Evolutionary conservation across 2,888 invertebrate genomes (phyloP), one percentile per base, ranked within the genome.

Genomic region (Zhuqinia jingwanae): DNA sequence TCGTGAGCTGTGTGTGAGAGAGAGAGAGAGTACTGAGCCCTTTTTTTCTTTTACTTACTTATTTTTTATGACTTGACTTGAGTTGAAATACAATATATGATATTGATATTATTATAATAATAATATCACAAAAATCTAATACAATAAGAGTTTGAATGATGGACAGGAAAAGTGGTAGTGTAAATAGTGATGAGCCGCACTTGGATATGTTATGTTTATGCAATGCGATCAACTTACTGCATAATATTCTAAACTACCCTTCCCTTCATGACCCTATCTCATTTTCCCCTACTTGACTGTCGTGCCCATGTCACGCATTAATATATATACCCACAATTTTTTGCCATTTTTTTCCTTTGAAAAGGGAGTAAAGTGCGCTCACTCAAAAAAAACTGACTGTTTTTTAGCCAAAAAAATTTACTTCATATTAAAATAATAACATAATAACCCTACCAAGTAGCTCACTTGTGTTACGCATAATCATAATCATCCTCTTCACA

Each of bases 391-490:
- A n/a, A n/a, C n/a, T n/a, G n/a, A n/a, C n/a, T n/a, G n/a, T n/a
- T 45, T 70, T 70, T 70, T 58, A 2, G 20, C 1, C 8, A 15
- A 36, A 60, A 22, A 58, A 58, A 13, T 77, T 27, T 20, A 47
- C 10, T 53, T 17, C 36, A 75, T 58, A 60, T 50, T 3, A 82
- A 20, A 30, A 76, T 63, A 83, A 83, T 65, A 83, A n/a, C 65
- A 63, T 76, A 60, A 75, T 75, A 63, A 82, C 82, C 63, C 13
- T 15, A 47, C 47, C 76, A 47, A 45, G 53, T 25, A 84, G 84
- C 84, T 77, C 15, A 84, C 84, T 78, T 60, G 84, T 84, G 27
- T 84, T 84, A 84, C 84, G 84, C 84, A 76, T 75, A 82, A 82
- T 79, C 6, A 15, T n/a, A 27, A 8, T 65, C 15, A 36, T 47